Conservation (phyloP, 1,140 invertebrate genomes). For the Metopolophium dirhodum region DNA sequence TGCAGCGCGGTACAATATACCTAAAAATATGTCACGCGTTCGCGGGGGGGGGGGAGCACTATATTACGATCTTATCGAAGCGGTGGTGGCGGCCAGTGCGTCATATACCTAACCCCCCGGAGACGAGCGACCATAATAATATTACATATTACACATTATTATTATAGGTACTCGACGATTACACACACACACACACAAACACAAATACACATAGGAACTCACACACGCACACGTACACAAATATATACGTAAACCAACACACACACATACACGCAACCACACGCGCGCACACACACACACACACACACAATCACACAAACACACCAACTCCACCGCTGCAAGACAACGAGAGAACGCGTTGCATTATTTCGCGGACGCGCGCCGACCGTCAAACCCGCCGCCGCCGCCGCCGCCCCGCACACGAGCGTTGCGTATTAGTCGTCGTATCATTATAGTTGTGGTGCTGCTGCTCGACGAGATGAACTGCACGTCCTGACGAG, state of each 20-base stretch:
- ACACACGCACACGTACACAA: background rate
- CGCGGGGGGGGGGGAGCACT: background rate
- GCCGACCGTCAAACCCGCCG: constrained; percentile 30
- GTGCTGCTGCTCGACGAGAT: constrained; percentile 28
- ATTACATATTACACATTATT: background rate
- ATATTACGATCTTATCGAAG: background rate
- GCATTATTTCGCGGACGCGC: constrained; percentile 42
- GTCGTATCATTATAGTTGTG: background rate
- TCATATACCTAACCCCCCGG: background rate
- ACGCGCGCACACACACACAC: no score
- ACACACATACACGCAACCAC: no score
- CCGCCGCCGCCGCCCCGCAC: background rate
- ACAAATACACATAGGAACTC: no score
- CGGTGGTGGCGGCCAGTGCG: background rate
- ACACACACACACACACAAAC: no score
- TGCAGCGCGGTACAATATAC: background rate
- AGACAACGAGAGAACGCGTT: constrained; percentile 22
- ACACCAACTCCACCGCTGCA: background rate
- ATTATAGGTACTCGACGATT: no score
- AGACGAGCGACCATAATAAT: background rate
- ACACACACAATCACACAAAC: background rate
- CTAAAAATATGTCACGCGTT: background rate
- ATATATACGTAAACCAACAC: no score
- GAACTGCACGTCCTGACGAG: background rate
- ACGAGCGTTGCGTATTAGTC: background rate